phyloP scores from a whole-genome alignment of 2,888 invertebrate genomes.

The Plagodis pulveraria region DNA sequence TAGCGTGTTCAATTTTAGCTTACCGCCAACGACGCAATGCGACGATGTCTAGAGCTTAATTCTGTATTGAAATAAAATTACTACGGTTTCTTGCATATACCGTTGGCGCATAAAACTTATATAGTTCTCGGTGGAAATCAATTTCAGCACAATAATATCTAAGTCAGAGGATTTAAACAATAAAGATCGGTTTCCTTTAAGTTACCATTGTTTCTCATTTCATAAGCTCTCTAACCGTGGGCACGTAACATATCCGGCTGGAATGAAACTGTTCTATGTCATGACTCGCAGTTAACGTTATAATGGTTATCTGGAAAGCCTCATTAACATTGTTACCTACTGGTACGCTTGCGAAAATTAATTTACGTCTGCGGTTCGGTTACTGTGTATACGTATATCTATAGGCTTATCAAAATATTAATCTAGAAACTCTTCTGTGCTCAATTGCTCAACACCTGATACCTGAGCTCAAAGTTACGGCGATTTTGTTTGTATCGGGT shows the following conservation, averaged over 20 bases:
- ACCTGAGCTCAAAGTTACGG: constrained; percentile 34
- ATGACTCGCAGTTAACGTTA: constrained; percentile 28
- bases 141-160: constrained; percentile 70
- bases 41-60: constrained; percentile 51
- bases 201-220: constrained; percentile 71
- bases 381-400: constrained; percentile 12
- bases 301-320: constrained; percentile 41
- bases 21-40: constrained; percentile 34
- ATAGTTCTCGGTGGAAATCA: constrained; percentile 71
- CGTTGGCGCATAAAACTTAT: constrained; percentile 74
- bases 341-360: constrained; percentile 38
- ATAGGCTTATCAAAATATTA: constrained; percentile 32
- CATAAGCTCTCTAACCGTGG: constrained; percentile 63
- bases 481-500: constrained; percentile 31
- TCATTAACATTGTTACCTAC: constrained; percentile 46
- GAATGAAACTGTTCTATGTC: constrained; percentile 36
- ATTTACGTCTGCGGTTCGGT: constrained; percentile 30
- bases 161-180: constrained; percentile 66
- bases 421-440: constrained; percentile 19
- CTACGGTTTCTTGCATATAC: constrained; percentile 64
- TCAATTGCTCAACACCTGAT: background rate
- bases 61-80: constrained; percentile 71
- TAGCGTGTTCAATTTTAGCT: constrained; percentile 49
- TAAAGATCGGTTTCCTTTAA: constrained; percentile 72
- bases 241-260: constrained; percentile 37